Base-by-base conservation (phyloP, 2,113 vertebrate genomes). In the Drymodes brunneopygia region DNA sequence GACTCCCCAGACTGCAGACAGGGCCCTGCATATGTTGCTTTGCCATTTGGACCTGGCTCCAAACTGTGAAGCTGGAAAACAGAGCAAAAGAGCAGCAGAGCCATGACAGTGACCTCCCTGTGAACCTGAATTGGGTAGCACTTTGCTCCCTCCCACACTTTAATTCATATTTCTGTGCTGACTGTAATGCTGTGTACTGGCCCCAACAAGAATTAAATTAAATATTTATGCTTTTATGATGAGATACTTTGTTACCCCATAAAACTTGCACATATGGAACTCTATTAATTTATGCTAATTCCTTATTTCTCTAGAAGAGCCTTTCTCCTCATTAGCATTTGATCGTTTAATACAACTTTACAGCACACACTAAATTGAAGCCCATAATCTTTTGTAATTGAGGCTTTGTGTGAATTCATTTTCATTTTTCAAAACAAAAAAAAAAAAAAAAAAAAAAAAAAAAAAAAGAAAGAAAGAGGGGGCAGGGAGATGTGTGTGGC, bases 261-360 rank as follows among this genome's bases (percentile, higher is more conserved):
- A 97, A 93, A 95, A 89, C 81, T 75, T 22, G 65, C 90, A 91
- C 92, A 97, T 95, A 94, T 90, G 96, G 94, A 95, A 94, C 90
- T 94, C 94, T 86, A 96, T 97, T 97, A 95, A 96, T 97, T 96
- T 97, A 97, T 97, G 94, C 84, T 96, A 95, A 97, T 97, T 96
- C 96, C 88, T 88, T 92, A 86, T 91, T 94, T 88, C 86, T 92
- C 86, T 35, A 53, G 88, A 93, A 96, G 88, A 95, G 78, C 79
- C 72, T 91, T 83, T 94, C 80, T 95, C 91, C 84, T 89, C 96
- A 94, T 97, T 95, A 95, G 94, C 94, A 91, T 92, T 93, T 92
- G 92, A 92, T 97, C 95, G 2, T 95, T 95, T 95, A 95, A 94
- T 95, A 79, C 79, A 72, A 72, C 91, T 95, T 94, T 92, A 95